phyloP scores from a whole-genome alignment of 2,113 vertebrate genomes.

The Stictonetta naevosa region DNA sequence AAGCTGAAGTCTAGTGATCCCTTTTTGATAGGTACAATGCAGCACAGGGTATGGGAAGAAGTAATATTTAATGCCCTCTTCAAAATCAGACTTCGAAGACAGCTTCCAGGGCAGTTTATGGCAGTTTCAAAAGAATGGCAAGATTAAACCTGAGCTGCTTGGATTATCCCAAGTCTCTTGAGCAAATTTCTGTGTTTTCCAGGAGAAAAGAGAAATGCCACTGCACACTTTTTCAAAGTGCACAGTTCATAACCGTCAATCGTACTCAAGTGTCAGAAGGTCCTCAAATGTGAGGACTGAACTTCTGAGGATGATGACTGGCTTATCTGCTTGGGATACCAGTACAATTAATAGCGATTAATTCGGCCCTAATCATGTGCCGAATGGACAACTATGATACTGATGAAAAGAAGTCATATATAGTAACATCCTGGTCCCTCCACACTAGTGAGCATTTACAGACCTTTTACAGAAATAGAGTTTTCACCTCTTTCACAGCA shows the following conservation, averaged over 20 bases:
- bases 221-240: not conserved
- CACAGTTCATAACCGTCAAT: not conserved
- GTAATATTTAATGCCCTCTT: not conserved
- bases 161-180: not conserved
- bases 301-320: not conserved
- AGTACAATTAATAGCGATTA: not conserved
- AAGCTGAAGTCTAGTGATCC: not conserved
- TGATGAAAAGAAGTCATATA: not conserved
- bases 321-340: not conserved
- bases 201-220: not conserved
- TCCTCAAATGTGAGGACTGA: not conserved
- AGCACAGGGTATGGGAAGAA: not conserved
- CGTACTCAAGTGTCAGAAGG: not conserved
- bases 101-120: not conserved
- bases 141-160: not conserved
- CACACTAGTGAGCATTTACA: not conserved
- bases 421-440: not conserved
- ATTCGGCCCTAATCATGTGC: not conserved
- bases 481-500: not conserved
- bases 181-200: not conserved
- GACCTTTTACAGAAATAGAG: not conserved
- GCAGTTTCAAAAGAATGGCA: not conserved
- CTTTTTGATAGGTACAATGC: not conserved
- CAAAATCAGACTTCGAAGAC: not conserved
- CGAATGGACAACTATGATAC: rapidly evolving